A percentile compares a stretch with the other conserved stretches of the same genome.
Evolutionary conservation across 2,888 invertebrate genomes (phyloP).

Genomic region (Norana najaformis): DNA sequence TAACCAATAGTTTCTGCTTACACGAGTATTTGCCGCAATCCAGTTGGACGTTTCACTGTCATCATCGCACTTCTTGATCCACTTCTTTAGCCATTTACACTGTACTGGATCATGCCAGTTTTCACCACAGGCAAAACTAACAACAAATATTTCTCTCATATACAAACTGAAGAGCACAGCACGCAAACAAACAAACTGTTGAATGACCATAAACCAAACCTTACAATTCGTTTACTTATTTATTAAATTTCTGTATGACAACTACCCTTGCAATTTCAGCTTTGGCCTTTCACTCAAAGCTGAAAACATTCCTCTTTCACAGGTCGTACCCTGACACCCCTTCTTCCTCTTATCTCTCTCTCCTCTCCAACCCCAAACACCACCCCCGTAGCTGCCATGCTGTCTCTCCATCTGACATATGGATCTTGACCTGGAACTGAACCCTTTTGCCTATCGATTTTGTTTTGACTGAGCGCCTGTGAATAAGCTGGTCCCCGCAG

Average conservation of each 20-base stretch:
- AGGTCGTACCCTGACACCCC: too few relatives aligned
- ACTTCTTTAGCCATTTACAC: conserved; percentile 86
- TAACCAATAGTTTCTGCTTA: conserved; percentile 45
- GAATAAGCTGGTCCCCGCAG: too few relatives aligned
- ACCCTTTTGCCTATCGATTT: too few relatives aligned
- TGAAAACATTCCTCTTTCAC: too few relatives aligned
- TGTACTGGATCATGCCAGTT: conserved; percentile 88
- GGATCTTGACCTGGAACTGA: too few relatives aligned
- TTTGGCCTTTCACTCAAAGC: too few relatives aligned
- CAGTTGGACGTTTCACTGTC: conserved; percentile 98
- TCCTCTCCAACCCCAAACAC: too few relatives aligned
- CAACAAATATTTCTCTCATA: not conserved
- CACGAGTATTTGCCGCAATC: conserved; percentile 98
- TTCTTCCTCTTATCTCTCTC: too few relatives aligned
- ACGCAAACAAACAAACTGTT: not conserved
- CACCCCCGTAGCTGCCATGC: too few relatives aligned
- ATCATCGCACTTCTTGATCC: conserved; percentile 99
- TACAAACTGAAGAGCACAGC: not conserved
- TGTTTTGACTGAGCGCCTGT: too few relatives aligned
- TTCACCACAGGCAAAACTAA: conserved; percentile 82
- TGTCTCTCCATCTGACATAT: too few relatives aligned
- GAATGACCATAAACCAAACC: not conserved
- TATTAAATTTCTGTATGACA: too few relatives aligned
- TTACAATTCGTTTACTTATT: not conserved
- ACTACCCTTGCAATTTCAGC: not conserved